Evolutionary conservation across 2,888 invertebrate species (phyloP), one percentile per base, ranked within the genome.

Genomic region (Diarsia rubi): DNA sequence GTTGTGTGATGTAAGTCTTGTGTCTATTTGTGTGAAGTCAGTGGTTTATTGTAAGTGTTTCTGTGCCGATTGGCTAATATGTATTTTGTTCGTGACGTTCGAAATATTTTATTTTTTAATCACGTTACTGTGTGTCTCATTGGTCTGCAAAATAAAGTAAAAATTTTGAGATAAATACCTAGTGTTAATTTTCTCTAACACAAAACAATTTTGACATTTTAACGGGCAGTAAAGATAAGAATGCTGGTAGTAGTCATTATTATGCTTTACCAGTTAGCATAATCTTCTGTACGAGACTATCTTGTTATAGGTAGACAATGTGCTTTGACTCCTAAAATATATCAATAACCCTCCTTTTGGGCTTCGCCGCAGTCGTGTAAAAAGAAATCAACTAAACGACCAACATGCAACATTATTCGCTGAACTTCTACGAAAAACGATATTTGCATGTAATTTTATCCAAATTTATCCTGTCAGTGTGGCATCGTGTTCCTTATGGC

Each of bases 401-500:
- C 3, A 24, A 16, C 21, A 47, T 37, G 49, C 52, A 60, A 62
- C 8, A 70, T 64, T 69, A 77, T 66, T 44, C 27, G 70, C 42
- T 65, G 60, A 78, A 73, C 24, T 84, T 83, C 84, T 49, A 78
- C 84, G 81, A 78, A 84, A 75, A 75, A 64, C 64, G n/a, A 59
- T 70, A 84, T 83, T 83, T 73, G 74, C 79, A 78, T 83, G 78
- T 85, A 78, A 85, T 85, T 76, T 79, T 77, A 77, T 82, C 79
- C 78, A 86, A 82, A 84, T 79, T 73, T 78, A 86, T 82, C 76
- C 84, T 75, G 80, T 65, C 77, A 74, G 69, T 57, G 69, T 76
- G 76, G 72, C 81, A 78, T 76, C 62, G 74, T 73, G 80, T 83
- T 84, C 78, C 83, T 82, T 79, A 85, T 88, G 65, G 78, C 69